Conservation (phyloP, 2,113 vertebrate species). For the Piprites chloris region DNA sequence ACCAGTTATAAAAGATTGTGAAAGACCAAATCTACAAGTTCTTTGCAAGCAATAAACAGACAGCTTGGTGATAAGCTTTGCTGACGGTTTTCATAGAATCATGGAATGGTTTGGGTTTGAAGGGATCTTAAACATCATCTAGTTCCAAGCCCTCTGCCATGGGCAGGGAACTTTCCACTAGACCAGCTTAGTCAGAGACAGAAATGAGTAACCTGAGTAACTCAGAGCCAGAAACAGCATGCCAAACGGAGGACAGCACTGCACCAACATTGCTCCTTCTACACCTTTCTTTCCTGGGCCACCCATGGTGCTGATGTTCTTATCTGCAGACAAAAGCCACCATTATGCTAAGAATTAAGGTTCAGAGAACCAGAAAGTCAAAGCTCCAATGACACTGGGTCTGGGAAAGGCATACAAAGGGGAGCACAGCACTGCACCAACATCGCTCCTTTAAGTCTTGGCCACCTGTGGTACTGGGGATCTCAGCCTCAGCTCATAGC, state of each 20-base stretch:
- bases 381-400: not conserved
- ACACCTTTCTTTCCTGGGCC: not conserved
- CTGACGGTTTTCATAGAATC: not conserved
- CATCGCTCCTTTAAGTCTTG: not conserved
- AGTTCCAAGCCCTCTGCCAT: not conserved
- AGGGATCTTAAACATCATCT: not conserved
- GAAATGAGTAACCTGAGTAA: not conserved
- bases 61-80: not conserved
- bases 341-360: too few relatives aligned
- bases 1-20: not conserved
- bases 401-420: not conserved
- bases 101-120: not conserved
- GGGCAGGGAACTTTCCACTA: not conserved
- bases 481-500: not conserved
- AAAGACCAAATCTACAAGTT: not conserved
- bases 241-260: not conserved
- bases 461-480: not conserved
- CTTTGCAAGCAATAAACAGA: not conserved
- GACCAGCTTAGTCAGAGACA: not conserved
- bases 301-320: not conserved
- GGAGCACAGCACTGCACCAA: not conserved
- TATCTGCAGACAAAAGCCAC: not conserved
- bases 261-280: not conserved
- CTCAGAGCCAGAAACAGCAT: not conserved
- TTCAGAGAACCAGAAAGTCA: not conserved